Evolutionary conservation across 64 coral and sea anemone genomes (phyloP).

Genomic region (Montipora foliosa): DNA sequence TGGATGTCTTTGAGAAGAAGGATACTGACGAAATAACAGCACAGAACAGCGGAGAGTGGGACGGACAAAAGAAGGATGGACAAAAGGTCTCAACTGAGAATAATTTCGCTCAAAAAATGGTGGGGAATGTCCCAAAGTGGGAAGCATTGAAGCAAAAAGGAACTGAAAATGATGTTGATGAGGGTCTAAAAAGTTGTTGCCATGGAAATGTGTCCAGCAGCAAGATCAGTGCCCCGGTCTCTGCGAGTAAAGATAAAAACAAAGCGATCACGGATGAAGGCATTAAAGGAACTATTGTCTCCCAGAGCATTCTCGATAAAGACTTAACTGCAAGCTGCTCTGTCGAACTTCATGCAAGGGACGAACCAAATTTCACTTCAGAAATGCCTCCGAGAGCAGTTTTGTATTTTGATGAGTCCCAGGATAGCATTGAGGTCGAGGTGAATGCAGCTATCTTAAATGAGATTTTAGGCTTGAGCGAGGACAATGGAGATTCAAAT

Average conservation of each 20-base stretch:
- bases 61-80: background rate
- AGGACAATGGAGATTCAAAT: background rate
- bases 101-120: background rate
- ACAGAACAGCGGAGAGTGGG: background rate
- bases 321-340: background rate
- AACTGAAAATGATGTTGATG: background rate
- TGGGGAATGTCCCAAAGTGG: background rate
- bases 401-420: background rate
- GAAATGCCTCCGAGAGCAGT: background rate
- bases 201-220: background rate
- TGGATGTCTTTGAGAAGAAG: background rate
- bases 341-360: background rate
- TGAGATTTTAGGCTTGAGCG: background rate
- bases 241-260: background rate
- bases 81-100: background rate
- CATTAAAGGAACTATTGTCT: background rate
- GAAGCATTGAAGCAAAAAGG: background rate
- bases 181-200: background rate
- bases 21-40: background rate
- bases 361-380: background rate
- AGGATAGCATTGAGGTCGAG: background rate
- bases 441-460: background rate
- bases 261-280: background rate
- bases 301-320: background rate
- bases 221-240: background rate